Percentiles rank a stretch among this genome's conserved stretches.
Conservation (phyloP, 2,797 vertebrate species). For the Platyrinchus mystaceus region DNA sequence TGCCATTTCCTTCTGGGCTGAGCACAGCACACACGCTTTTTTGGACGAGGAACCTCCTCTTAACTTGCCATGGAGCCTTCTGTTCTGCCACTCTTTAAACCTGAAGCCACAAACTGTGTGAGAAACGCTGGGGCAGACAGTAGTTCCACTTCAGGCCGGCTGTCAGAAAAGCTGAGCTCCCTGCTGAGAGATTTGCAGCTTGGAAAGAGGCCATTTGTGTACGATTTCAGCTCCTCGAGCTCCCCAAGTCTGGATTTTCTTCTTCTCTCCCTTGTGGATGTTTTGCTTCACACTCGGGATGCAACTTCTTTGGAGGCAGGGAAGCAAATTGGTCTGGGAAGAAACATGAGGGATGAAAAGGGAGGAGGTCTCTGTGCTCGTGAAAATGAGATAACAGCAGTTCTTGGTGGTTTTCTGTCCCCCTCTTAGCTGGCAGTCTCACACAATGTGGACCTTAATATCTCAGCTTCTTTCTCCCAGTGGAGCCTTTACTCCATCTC, state of each 20-base stretch:
- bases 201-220: background rate
- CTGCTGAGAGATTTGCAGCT: background rate
- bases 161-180: background rate
- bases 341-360: background rate
- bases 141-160: background rate
- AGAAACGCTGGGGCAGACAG: background rate
- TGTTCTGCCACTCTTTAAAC: background rate
- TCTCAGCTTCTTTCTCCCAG: background rate
- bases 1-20: background rate
- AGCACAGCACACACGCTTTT: background rate
- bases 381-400: background rate
- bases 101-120: background rate
- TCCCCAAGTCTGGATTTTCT: background rate
- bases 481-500: background rate
- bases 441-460: conserved; percentile 6
- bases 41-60: background rate
- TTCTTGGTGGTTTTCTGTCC: background rate
- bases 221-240: background rate
- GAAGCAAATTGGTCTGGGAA: background rate
- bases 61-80: background rate
- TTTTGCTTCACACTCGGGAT: background rate
- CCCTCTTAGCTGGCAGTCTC: background rate
- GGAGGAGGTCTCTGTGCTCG: background rate
- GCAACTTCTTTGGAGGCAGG: background rate
- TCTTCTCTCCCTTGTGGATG: background rate